Evolutionary conservation across 1,140 invertebrate genomes (phyloP), one percentile per base, ranked within the genome.

Genomic region (Trichonephila inaurata): DNA sequence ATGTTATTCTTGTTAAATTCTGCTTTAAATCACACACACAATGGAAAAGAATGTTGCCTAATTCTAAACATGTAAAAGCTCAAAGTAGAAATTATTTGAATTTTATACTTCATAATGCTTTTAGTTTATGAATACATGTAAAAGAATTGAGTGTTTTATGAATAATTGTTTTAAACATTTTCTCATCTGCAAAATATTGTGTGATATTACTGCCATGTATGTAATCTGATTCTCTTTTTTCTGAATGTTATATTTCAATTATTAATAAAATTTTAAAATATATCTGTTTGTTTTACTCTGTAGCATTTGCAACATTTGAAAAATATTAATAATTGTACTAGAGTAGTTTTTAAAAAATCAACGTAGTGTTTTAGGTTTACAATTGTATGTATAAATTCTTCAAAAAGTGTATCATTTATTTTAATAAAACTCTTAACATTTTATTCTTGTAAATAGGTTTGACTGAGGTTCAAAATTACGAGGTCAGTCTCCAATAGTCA

Each of bases 161-260:
- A 77, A 77, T 40, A 64, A 40, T 64, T 6, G 16, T 77, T 40
- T 40, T 14, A 40, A 77, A 40, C 24, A 2, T 40, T 77, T 77
- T 77, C 28, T 40, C 16, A 18, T 77, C 16, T 77, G 4, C 28
- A 6, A 33, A 33, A 77, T 77, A 77, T 40, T 77, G 72, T 77
- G 72, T 77, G 72, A 77, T 28, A 40, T 33, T 40, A 77, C 16
- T 77, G n/a, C 28, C 28, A 77, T 21, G 16, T 64, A 33, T 77
- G 72, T 77, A 77, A 77, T 77, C 72, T 77, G 72, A 40, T 77
- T 77, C 33, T 40, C 66, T 24, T 69, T 69, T 77, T 77, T 16
- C 28, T 77, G 72, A 77, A 40, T 77, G 72, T 77, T 77, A 77
- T 77, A 69, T 69, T 69, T 77, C 72, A 33, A 77, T 33, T 77